Evolutionary conservation across 2,113 vertebrate genomes (phyloP).

Genomic region (Typhlomys cinereus): DNA sequence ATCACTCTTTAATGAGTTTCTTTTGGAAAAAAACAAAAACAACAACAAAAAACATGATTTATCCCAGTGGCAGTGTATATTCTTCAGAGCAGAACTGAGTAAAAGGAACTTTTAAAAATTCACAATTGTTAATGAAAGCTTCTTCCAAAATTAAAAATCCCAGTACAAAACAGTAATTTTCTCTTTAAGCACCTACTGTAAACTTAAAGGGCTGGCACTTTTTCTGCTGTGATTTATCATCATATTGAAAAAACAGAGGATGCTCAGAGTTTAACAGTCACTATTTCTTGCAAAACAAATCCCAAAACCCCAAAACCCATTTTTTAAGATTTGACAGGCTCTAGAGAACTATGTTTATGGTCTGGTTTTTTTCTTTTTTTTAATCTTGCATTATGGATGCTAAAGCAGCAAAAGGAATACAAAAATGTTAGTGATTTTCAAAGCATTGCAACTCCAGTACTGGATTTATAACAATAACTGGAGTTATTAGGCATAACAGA

Average conservation of each 20-base stretch:
- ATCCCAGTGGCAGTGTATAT: too few relatives aligned
- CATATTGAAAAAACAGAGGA: neutral
- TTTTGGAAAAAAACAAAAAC: constrained; percentile 49
- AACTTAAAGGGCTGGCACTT: neutral
- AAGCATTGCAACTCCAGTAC: neutral
- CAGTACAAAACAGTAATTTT: neutral
- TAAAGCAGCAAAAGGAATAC: constrained; percentile 13
- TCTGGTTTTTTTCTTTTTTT: constrained; percentile 1
- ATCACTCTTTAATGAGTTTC: constrained; percentile 23
- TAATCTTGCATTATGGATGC: neutral
- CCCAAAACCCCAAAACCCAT: neutral
- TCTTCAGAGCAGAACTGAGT: neutral
- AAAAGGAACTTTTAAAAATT: neutral
- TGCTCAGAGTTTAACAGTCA: neutral
- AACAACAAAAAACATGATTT: too few relatives aligned
- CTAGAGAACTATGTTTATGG: constrained; percentile 24
- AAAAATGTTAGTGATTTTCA: constrained; percentile 28
- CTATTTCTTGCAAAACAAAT: neutral
- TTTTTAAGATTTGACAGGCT: neutral
- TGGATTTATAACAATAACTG: neutral
- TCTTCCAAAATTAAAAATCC: constrained; percentile 33
- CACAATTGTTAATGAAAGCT: constrained; percentile 26
- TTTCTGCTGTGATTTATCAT: neutral
- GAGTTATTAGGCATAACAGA: neutral
- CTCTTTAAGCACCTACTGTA: neutral